phyloP scores from a whole-genome alignment of 2,888 invertebrate species.

The Desoria tigrina region DNA sequence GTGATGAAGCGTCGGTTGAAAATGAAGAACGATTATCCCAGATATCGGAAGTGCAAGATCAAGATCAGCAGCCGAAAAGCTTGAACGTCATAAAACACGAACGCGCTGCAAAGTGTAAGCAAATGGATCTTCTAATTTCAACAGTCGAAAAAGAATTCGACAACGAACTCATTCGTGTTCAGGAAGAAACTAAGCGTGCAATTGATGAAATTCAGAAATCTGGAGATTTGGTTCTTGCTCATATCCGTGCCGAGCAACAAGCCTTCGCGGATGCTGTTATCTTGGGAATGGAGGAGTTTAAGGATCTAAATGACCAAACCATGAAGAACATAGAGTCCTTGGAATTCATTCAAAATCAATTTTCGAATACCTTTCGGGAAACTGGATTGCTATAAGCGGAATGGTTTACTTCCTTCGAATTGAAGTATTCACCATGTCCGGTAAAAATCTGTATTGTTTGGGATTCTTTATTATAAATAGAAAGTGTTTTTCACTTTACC shows the following conservation, averaged over 20 bases:
- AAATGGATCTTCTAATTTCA: constrained; percentile 1
- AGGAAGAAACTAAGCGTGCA: background rate
- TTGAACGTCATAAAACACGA: too few relatives aligned
- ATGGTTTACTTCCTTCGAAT: too few relatives aligned
- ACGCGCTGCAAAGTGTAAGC: too few relatives aligned
- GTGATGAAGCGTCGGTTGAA: too few relatives aligned
- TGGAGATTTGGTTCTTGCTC: background rate
- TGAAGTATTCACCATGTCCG: too few relatives aligned
- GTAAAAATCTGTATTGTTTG: too few relatives aligned
- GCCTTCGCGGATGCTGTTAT: background rate
- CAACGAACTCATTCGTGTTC: background rate
- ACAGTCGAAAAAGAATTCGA: constrained; percentile 3
- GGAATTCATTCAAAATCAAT: background rate
- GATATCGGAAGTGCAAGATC: too few relatives aligned
- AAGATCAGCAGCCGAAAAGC: too few relatives aligned
- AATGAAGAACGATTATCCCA: too few relatives aligned
- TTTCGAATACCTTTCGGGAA: constrained; percentile 3
- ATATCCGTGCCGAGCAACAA: background rate
- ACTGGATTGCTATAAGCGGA: background rate
- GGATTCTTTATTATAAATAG: too few relatives aligned
- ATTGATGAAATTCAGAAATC: background rate
- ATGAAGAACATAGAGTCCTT: background rate
- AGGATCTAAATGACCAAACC: background rate
- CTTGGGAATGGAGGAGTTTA: background rate
- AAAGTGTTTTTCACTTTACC: too few relatives aligned